phyloP scores from a whole-genome alignment of 1,140 invertebrate genomes.

The Apolygus lucorum region DNA sequence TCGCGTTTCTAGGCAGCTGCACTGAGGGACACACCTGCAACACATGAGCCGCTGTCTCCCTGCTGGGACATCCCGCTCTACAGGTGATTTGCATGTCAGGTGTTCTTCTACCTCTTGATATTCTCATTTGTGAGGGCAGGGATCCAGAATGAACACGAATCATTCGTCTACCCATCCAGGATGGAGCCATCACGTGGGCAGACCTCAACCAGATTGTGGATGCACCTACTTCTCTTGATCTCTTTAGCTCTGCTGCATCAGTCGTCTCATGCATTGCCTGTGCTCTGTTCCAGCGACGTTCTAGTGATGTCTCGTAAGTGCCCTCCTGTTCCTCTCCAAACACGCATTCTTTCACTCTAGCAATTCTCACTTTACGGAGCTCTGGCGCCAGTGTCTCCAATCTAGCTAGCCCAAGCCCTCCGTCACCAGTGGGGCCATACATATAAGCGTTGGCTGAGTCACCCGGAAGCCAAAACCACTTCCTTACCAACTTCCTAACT shows the following conservation, averaged over 20 bases:
- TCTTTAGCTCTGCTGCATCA: background rate
- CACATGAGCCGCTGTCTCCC: background rate
- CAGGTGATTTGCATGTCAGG: background rate
- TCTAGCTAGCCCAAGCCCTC: background rate
- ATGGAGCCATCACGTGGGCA: background rate
- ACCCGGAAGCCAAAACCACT: background rate
- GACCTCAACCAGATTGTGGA: background rate
- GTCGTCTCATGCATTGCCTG: background rate
- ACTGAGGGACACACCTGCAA: too few relatives aligned
- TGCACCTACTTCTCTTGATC: background rate
- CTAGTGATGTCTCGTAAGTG: background rate
- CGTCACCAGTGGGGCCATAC: constrained; percentile 13
- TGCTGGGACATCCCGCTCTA: background rate
- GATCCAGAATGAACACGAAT: background rate
- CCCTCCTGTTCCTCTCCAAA: background rate
- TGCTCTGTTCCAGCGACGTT: background rate
- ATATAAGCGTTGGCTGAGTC: background rate
- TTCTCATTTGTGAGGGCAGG: background rate
- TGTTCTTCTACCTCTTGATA: background rate
- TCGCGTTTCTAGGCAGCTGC: too few relatives aligned
- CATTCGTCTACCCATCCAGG: background rate
- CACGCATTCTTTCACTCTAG: background rate
- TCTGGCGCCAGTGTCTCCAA: background rate
- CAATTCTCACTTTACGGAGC: background rate
- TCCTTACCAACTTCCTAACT: background rate